These are phyloP conservation scores for Anhinga anhinga DNA, from an alignment of 2,113 vertebrate species.

Conservation along the genomic window DNA sequence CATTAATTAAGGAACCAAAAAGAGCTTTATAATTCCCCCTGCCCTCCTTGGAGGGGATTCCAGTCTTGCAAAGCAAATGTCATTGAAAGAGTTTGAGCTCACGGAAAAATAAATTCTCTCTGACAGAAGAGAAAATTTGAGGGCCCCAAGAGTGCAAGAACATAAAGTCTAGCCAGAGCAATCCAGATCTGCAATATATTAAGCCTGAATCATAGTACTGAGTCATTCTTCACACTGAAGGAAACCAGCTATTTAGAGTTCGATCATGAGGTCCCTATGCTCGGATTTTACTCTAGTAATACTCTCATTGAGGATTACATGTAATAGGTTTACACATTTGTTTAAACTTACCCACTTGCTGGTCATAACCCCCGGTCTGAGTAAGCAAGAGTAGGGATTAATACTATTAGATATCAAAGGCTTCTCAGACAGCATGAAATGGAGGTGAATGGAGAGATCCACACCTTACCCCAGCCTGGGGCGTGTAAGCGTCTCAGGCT, in stretches of 20 bases:
- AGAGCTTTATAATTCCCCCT: not conserved
- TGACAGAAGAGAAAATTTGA: conserved; percentile 22
- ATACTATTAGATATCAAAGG: not conserved
- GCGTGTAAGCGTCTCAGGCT: not conserved
- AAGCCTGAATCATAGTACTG: conserved; percentile 3
- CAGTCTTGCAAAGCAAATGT: not conserved
- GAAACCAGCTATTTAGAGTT: not conserved
- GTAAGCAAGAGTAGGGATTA: not conserved
- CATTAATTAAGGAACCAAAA: not conserved
- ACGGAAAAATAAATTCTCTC: conserved; percentile 19
- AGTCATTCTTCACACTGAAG: conserved; percentile 22
- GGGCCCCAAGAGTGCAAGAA: not conserved
- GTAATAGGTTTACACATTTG: not conserved
- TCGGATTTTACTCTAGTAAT: not conserved
- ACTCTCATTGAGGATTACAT: not conserved
- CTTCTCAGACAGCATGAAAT: not conserved
- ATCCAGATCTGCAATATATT: conserved; percentile 8
- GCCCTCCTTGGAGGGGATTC: not conserved
- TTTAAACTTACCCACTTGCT: not conserved
- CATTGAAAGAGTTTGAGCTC: not conserved
- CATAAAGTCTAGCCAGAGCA: not conserved
- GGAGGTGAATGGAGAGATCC: not conserved
- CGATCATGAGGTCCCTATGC: not conserved
- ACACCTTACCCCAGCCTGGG: not conserved
- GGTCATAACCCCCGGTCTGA: not conserved